A percentile compares a stretch with the other conserved stretches of the same genome.
phyloP scores from a whole-genome alignment of 2,113 vertebrate genomes.

The Myiagra hebetior region DNA sequence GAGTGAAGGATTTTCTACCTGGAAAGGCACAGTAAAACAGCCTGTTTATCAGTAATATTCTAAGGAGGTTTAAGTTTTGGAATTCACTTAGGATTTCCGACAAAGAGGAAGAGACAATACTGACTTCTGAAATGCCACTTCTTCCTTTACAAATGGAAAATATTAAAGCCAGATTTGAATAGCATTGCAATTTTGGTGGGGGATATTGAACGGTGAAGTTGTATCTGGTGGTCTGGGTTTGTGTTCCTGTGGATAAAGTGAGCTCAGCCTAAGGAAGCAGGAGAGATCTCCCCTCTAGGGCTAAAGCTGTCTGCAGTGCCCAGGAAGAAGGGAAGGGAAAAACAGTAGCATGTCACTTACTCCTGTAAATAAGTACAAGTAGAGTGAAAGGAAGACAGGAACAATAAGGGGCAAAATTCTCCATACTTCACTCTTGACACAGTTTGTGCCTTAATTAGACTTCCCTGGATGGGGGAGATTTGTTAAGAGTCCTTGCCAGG shows the following conservation, averaged over 20 bases:
- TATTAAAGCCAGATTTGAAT: not conserved
- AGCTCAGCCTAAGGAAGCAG: not conserved
- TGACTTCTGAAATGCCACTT: not conserved
- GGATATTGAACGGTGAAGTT: not conserved
- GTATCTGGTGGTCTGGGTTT: not conserved
- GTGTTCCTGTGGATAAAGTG: not conserved
- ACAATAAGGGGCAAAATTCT: not conserved
- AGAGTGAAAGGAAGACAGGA: not conserved
- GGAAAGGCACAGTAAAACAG: conserved; percentile 73
- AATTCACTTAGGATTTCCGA: not conserved
- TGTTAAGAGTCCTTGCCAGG: too few species aligned
- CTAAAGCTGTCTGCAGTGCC: not conserved
- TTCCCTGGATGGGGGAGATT: too few species aligned
- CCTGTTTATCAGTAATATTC: not conserved
- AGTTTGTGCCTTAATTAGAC: too few species aligned
- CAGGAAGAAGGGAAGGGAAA: not conserved
- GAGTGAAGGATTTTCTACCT: conserved; percentile 69
- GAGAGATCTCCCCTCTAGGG: not conserved
- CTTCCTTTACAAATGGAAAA: not conserved
- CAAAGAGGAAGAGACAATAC: not conserved
- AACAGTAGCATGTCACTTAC: not conserved
- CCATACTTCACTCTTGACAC: not conserved
- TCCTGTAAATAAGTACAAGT: not conserved
- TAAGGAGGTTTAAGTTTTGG: not conserved
- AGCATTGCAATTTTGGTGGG: not conserved